These are phyloP conservation scores for Macaria notata DNA, from an alignment of 2,888 invertebrate species.

Conservation along the genomic window DNA sequence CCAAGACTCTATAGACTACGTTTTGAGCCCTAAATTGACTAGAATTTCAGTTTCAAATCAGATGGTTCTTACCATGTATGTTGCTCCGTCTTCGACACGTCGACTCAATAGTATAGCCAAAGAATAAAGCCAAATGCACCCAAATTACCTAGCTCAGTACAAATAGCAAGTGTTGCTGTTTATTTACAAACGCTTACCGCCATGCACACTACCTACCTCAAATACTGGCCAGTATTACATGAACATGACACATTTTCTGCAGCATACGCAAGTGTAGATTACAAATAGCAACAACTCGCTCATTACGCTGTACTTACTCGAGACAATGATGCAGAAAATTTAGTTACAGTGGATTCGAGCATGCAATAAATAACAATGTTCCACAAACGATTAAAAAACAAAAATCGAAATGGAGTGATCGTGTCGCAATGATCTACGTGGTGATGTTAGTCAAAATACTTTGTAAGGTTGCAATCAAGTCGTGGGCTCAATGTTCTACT, in stretches of 20 bases:
- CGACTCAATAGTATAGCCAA: slow-evolving; percentile 21
- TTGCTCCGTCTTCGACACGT: slow-evolving; percentile 4
- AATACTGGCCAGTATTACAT: slow-evolving; percentile 40
- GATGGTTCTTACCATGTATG: slow-evolving; percentile 27
- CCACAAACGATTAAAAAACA: slow-evolving; percentile 48
- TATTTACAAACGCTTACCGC: slow-evolving; percentile 39
- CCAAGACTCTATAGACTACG: no score
- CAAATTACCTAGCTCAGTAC: slow-evolving; percentile 40
- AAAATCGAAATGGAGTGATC: slow-evolving; percentile 36
- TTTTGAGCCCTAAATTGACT: no score
- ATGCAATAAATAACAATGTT: slow-evolving; percentile 48
- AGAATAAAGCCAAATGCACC: slow-evolving; percentile 34
- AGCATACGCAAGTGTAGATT: slow-evolving; percentile 43
- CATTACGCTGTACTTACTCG: slow-evolving; percentile 1
- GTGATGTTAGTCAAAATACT: slow-evolving; percentile 65
- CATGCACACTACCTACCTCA: slow-evolving; percentile 45
- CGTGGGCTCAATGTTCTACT: slow-evolving; percentile 80
- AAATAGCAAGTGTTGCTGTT: slow-evolving; percentile 44
- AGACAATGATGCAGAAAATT: slow-evolving; percentile 48
- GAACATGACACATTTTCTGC: slow-evolving; percentile 46
- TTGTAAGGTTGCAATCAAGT: slow-evolving; percentile 56
- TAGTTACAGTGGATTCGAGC: slow-evolving; percentile 49
- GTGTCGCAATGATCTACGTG: slow-evolving; percentile 50
- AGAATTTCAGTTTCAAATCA: slow-evolving; percentile 10
- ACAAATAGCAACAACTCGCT: slow-evolving; percentile 35